Percentiles rank a stretch among this genome's conserved stretches.
phyloP scores from a whole-genome alignment of 2,888 invertebrate genomes.

The Tanaodytes sp. region DNA sequence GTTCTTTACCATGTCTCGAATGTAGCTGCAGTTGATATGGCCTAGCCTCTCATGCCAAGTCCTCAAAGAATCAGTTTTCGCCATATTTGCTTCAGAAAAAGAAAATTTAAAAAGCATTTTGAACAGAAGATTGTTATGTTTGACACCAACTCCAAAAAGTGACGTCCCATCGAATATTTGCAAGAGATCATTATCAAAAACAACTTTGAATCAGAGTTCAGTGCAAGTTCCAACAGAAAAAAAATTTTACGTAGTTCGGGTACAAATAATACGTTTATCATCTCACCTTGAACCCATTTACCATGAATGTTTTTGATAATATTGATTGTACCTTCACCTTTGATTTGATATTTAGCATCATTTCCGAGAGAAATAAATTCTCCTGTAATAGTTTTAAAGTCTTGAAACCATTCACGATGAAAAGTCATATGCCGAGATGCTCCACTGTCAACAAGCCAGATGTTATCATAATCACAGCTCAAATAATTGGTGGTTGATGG shows the following conservation, averaged over 20 bases:
- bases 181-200: slow-evolving; percentile 5
- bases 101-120: slow-evolving; percentile 12
- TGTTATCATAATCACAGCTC: background rate
- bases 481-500: background rate
- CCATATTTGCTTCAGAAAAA: slow-evolving; percentile 4
- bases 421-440: slow-evolving; percentile 25
- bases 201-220: slow-evolving; percentile 8
- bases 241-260: slow-evolving; percentile 16
- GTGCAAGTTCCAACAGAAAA: slow-evolving; percentile 20
- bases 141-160: background rate
- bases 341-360: slow-evolving; percentile 19
- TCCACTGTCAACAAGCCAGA: slow-evolving; percentile 20
- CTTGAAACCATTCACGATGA: slow-evolving; percentile 21
- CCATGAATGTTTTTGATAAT: slow-evolving; percentile 16
- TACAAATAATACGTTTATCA: slow-evolving; percentile 29
- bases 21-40: slow-evolving; percentile 6
- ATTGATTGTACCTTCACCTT: slow-evolving; percentile 20
- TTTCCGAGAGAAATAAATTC: slow-evolving; percentile 12
- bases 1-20: slow-evolving; percentile 1
- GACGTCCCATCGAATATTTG: slow-evolving; percentile 1
- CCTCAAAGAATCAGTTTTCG: slow-evolving; percentile 1
- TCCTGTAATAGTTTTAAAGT: background rate
- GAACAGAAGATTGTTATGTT: slow-evolving; percentile 5
- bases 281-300: slow-evolving; percentile 19
- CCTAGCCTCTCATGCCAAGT: slow-evolving; percentile 27